These are phyloP conservation scores for Euzetes globulus DNA, from an alignment of 2,888 invertebrate species.

Conservation along the genomic window DNA sequence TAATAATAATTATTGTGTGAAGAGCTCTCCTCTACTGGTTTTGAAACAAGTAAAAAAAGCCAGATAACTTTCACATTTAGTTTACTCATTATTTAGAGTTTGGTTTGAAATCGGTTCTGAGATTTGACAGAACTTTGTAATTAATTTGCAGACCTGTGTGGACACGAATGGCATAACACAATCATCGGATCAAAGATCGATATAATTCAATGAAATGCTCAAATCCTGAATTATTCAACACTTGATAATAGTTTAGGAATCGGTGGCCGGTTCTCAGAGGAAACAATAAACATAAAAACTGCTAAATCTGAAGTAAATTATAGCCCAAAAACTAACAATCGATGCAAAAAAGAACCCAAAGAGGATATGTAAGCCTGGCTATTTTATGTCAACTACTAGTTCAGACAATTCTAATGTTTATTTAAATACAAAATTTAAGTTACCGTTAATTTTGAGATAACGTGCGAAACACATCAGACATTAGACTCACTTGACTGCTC, in stretches of 20 bases:
- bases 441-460: background rate
- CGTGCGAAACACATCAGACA: slow-evolving; percentile 6
- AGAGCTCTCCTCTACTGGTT: background rate
- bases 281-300: slow-evolving; percentile 1
- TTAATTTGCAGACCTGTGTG: background rate
- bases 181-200: background rate
- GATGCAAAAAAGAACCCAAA: too few relatives aligned
- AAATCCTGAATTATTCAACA: background rate
- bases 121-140: background rate
- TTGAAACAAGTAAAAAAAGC: background rate
- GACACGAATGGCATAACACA: background rate
- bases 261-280: background rate
- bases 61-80: background rate
- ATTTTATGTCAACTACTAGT: background rate
- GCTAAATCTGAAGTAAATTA: background rate
- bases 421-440: slow-evolving; percentile 8
- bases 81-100: background rate
- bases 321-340: background rate
- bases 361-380: background rate
- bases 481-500: background rate
- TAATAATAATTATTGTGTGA: slow-evolving; percentile 1
- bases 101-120: background rate
- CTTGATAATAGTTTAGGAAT: background rate
- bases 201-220: background rate
- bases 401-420: slow-evolving; percentile 27